Percentiles rank a stretch among this genome's conserved stretches.
Conservation (phyloP, 2,797 vertebrate genomes). For the Discoglossus pictus region DNA sequence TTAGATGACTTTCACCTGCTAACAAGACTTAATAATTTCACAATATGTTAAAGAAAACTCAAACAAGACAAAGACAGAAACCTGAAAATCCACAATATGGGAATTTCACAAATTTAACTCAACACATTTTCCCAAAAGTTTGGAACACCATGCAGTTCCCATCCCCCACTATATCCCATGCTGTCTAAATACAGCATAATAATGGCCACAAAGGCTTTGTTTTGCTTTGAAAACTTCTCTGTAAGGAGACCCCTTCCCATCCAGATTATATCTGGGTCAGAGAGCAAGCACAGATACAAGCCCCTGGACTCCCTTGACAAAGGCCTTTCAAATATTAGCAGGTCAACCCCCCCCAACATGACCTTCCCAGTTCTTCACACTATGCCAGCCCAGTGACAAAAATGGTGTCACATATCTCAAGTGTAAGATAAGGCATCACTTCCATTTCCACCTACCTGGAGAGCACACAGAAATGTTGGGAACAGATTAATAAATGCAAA, state of each 20-base stretch:
- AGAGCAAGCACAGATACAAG: conserved; percentile 68
- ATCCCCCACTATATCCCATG: conserved; percentile 35
- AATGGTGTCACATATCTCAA: conserved; percentile 24
- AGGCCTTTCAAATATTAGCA: conserved; percentile 49
- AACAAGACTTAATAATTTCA: too few relatives aligned
- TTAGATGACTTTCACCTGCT: too few relatives aligned
- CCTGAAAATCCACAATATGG: too few relatives aligned
- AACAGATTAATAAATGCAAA: too few relatives aligned
- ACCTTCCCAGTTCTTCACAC: conserved; percentile 46
- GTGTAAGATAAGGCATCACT: conserved; percentile 30
- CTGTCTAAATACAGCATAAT: conserved; percentile 44
- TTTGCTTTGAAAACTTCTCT: conserved; percentile 44
- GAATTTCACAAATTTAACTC: background rate
- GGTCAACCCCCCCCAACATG: conserved; percentile 47
- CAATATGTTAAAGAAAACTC: too few relatives aligned
- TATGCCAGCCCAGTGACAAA: conserved; percentile 27
- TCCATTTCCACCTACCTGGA: conserved; percentile 32
- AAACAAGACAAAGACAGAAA: too few relatives aligned
- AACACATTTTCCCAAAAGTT: background rate
- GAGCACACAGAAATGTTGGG: too few relatives aligned
- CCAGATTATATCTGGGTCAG: conserved; percentile 83
- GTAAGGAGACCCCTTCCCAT: conserved; percentile 67
- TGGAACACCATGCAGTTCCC: conserved; percentile 16
- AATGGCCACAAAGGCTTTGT: conserved; percentile 55
- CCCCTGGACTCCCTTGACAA: conserved; percentile 51